Percentiles rank a stretch among this genome's conserved stretches.
Evolutionary conservation across 2,113 vertebrate species (phyloP).

Genomic region (Actenoides hombroni): DNA sequence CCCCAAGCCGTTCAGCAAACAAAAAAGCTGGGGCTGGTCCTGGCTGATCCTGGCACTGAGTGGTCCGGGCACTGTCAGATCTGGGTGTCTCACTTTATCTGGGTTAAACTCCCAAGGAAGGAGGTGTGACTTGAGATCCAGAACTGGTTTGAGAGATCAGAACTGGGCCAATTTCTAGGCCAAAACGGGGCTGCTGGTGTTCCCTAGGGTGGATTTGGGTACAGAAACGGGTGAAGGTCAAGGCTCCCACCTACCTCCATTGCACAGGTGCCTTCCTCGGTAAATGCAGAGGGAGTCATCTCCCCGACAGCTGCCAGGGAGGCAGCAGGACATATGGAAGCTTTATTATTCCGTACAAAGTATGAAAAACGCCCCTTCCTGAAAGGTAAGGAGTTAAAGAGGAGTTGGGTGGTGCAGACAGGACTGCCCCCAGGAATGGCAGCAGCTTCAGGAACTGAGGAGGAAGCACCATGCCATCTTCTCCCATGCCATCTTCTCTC

Average conservation of each 20-base stretch:
- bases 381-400: not conserved
- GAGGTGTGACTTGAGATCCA: not conserved
- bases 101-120: constrained; percentile 1
- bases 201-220: not conserved
- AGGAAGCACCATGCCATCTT: not conserved
- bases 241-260: not conserved
- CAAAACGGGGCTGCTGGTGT: not conserved
- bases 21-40: not conserved
- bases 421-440: not conserved
- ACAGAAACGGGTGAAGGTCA: not conserved
- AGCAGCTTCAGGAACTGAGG: not conserved
- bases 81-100: not conserved
- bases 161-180: constrained; percentile 61
- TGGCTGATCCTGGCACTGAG: not conserved
- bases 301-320: not conserved
- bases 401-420: not conserved
- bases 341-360: not conserved
- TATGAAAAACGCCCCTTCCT: not conserved
- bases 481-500: not conserved
- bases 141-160: constrained; percentile 14
- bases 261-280: not conserved
- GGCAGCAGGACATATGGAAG: not conserved
- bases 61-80: accelerated
- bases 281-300: accelerated
- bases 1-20: not conserved